Percentiles rank a stretch among this genome's conserved stretches.
phyloP scores from a whole-genome alignment of 2,113 vertebrate genomes.

The Lagopus muta region DNA sequence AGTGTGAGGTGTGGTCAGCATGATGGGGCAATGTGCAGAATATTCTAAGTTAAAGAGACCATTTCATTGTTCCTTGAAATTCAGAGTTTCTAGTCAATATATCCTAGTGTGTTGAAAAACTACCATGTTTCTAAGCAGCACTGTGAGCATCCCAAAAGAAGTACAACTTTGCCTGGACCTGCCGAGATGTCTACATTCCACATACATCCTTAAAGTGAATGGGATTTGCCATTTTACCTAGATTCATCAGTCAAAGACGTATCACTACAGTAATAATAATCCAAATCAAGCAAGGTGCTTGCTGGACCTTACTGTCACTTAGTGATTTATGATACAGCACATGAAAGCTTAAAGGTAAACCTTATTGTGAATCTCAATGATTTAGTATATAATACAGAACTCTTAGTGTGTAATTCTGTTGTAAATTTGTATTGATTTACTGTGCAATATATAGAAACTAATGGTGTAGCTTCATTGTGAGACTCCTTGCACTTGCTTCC shows the following conservation, averaged over 20 bases:
- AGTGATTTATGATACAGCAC: constrained; percentile 31
- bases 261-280: not conserved
- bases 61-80: not conserved
- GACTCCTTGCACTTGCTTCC: not conserved
- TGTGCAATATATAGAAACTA: constrained; percentile 7
- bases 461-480: not conserved
- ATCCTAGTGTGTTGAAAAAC: not conserved
- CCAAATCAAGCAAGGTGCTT: constrained; percentile 29
- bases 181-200: fast-evolving
- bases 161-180: not conserved
- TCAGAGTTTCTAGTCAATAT: not conserved
- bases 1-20: not conserved
- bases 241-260: not conserved
- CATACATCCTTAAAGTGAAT: not conserved
- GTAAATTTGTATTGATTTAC: constrained; percentile 68
- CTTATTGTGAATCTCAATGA: constrained; percentile 45
- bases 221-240: constrained; percentile 2
- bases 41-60: not conserved
- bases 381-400: constrained; percentile 20
- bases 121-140: not conserved
- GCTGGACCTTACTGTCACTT: not conserved
- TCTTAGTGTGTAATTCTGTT: constrained; percentile 39
- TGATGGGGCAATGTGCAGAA: not conserved
- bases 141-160: not conserved
- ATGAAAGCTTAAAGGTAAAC: constrained; percentile 40